Base-by-base conservation (phyloP, 2,888 invertebrate species). In the Acheta domesticus region DNA sequence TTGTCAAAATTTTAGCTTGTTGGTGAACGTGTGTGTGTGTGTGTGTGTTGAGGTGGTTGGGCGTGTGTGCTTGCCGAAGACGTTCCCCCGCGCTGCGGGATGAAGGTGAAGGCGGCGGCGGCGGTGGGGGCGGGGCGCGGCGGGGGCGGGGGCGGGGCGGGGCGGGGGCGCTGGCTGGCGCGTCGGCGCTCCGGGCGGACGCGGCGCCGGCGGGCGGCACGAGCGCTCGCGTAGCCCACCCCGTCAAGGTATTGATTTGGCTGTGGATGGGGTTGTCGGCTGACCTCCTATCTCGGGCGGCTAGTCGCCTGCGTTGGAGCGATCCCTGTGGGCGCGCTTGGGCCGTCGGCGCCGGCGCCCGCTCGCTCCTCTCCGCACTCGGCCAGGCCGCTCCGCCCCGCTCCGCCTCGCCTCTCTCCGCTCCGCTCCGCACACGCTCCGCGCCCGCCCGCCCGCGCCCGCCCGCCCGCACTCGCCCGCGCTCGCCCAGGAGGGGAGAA, bases 241-340 rank as follows among this genome's bases (percentile, higher is more conserved):
- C 78, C 78, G 80, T 80, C 79, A 78, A 81, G 80, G 81, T 81
- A 81, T 81, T 81, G 81, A 81, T 81, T 81, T 79, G 80, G 80
- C 77, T 77, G 79, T 73, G 79, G 79, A 49, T n/a, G 50, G 49
- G 49, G 77, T 77, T 74, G 79, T 19, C 74, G 78, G 80, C 80
- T 81, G 81, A 81, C 81, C 81, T 77, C 79, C 77, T 78, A 49
- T 76, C 76, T 50, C 62, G 19, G 19, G 36, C 76, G 19, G 48
- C 48, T 48, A 36, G 36, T 48, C 48, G n/a, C 48, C 49, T 48
- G 76, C 76, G 76, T 49, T 36, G 62, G 62, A 49, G 50, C 74
- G 73, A 50, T 14, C 36, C 48, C 48, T 36, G 49, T n/a, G 62
- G 73, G 74, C 73, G 78, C 73, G 12, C n/a, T 12, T 19, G 48